These are phyloP conservation scores for Salvelinus fontinalis DNA, from an alignment of 2,113 vertebrate species.

Conservation along the genomic window DNA sequence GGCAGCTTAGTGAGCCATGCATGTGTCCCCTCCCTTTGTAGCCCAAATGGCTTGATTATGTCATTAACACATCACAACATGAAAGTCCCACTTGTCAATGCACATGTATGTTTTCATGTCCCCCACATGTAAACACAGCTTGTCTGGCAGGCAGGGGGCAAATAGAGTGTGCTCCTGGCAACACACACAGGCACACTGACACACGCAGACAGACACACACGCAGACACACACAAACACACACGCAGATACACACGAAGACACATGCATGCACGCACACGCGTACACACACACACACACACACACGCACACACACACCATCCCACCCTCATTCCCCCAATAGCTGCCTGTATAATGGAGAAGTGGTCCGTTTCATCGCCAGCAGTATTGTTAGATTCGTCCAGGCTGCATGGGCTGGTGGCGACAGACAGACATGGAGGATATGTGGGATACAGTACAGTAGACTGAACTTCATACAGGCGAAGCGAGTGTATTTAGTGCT, in stretches of 20 bases:
- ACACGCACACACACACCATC: not conserved
- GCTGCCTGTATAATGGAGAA: constrained; percentile 36
- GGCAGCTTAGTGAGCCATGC: constrained; percentile 25
- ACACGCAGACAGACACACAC: too few relatives aligned
- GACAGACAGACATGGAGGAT: constrained; percentile 46
- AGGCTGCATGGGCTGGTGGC: constrained; percentile 19
- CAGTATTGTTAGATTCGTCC: constrained; percentile 12
- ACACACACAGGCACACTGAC: too few relatives aligned
- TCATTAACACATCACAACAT: constrained; percentile 48
- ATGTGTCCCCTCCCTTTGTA: constrained; percentile 4
- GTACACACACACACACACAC: too few relatives aligned
- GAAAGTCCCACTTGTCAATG: constrained; percentile 50
- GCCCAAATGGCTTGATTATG: constrained; percentile 27
- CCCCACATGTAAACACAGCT: constrained; percentile 38
- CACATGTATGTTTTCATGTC: constrained; percentile 43
- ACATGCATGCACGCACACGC: too few relatives aligned
- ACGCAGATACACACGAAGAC: too few relatives aligned
- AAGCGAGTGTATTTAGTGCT: constrained; percentile 11
- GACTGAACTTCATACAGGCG: constrained; percentile 14
- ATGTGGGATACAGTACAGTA: constrained; percentile 29
- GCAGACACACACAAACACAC: too few relatives aligned
- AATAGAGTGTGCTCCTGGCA: constrained; percentile 1
- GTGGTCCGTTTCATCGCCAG: constrained; percentile 47
- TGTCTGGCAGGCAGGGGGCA: constrained; percentile 16
- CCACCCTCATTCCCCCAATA: constrained; percentile 39